Base-by-base conservation (phyloP, 2,797 vertebrate species). In the Buphagus erythrorhynchus region DNA sequence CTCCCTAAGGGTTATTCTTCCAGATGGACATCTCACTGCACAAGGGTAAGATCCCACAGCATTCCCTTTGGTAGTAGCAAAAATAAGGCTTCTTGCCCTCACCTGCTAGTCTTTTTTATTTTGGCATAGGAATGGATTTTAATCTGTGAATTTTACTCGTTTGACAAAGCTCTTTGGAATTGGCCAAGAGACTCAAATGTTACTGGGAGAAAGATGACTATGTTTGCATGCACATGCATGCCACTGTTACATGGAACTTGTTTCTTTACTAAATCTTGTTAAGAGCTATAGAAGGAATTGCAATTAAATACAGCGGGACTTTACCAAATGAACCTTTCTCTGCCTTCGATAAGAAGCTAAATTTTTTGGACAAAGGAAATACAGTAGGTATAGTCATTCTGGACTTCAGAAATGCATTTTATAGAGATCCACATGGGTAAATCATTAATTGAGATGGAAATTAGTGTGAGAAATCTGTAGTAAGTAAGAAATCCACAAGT, bases 401-500 rank as follows among this genome's bases (percentile, higher is more conserved):
- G 73, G 49, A 67, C 45, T 80, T 59, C 63, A 74, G 48, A 67
- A 88, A 91, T 63, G 65, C 45, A 80, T 77, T 36, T 69, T 28
- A 79, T 86, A 33, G 3, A 76, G 7, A 24, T 45, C 55, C 72
- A 57, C n/a, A 20, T 49, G 79, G 86, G 26, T 46, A 94, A 90
- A 71, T 74, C 33, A 84, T 72, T 72, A 83, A 68, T 82, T 83
- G 76, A 82, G 57, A 92, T 54, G 52, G 73, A 92, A 93, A 90
- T 92, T 65, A 90, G 54, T 43, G 48, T 43, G 26, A 73, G 48
- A 88, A 93, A 83, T 42, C 9, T 71, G 31, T 42, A 62, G 25
- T 7, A 77, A 54, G 81, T 79, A 91, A 87, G 78, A 78, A 85
- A 72, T 28, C 82, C 89, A 68, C 29, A 71, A 55, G 57, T n/a